A percentile compares a stretch with the other conserved stretches of the same genome.
phyloP scores from a whole-genome alignment of 2,888 invertebrate genomes.

The Rhingia campestris region DNA sequence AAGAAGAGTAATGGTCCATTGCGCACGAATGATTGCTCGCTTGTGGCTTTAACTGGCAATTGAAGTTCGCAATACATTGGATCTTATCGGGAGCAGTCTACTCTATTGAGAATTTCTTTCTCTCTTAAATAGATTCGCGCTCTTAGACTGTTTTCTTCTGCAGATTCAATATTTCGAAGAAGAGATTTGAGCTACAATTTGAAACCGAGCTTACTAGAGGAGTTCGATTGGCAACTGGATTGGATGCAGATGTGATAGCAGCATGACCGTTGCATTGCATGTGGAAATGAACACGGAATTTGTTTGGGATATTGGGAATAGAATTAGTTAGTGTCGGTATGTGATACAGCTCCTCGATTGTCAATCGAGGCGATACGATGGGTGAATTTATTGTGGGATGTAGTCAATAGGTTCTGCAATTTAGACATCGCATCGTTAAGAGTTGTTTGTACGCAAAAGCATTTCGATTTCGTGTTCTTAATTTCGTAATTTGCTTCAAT shows the following conservation, averaged over 20 bases:
- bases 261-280: neutral
- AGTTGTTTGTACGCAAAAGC: slow-evolving; percentile 37
- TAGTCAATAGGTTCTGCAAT: slow-evolving; percentile 67
- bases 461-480: slow-evolving; percentile 70
- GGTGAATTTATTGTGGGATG: slow-evolving; percentile 68
- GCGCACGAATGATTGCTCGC: slow-evolving; percentile 73
- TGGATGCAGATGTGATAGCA: neutral
- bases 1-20: slow-evolving; percentile 73
- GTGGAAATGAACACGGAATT: slow-evolving; percentile 42
- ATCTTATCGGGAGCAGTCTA: slow-evolving; percentile 45
- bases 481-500: slow-evolving; percentile 72
- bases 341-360: slow-evolving; percentile 54
- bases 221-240: slow-evolving; percentile 14
- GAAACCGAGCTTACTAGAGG: slow-evolving; percentile 47
- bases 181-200: slow-evolving; percentile 59
- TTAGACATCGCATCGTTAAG: slow-evolving; percentile 58
- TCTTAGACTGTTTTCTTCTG: slow-evolving; percentile 10
- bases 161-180: neutral
- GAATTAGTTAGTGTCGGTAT: slow-evolving; percentile 56
- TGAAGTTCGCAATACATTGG: slow-evolving; percentile 49
- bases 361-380: slow-evolving; percentile 59
- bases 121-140: slow-evolving; percentile 47
- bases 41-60: slow-evolving; percentile 68
- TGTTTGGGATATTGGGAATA: slow-evolving; percentile 45
- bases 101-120: neutral